phyloP scores from a whole-genome alignment of 2,888 invertebrate species.

The Nemotelus pantherinus region DNA sequence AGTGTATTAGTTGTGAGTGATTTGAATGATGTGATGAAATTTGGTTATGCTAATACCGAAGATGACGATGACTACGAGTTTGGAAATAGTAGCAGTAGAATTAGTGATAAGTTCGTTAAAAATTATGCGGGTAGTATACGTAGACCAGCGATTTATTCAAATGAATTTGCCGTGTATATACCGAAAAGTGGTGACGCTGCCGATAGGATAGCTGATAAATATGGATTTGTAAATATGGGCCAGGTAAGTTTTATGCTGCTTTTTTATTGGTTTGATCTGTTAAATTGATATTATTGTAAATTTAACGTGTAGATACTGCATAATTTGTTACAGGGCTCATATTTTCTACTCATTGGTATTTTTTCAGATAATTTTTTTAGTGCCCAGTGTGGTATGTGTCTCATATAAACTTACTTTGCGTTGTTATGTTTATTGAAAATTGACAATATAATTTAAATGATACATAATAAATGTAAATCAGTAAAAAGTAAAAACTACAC shows the following conservation, averaged over 20 bases:
- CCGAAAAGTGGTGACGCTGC: constrained; percentile 78
- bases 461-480: too few species aligned
- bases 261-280: neutral
- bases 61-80: constrained; percentile 30
- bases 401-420: too few species aligned
- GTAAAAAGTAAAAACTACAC: too few species aligned
- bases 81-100: neutral
- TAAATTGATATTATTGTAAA: constrained; percentile 23
- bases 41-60: constrained; percentile 31
- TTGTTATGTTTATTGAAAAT: too few species aligned
- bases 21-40: constrained; percentile 41
- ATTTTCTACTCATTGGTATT: too few species aligned
- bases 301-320: too few species aligned
- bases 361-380: too few species aligned
- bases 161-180: constrained; percentile 88
- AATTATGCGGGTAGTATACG: constrained; percentile 45
- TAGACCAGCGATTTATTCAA: constrained; percentile 71
- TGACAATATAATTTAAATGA: too few species aligned
- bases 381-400: too few species aligned
- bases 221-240: constrained; percentile 88
- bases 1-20: constrained; percentile 49
- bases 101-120: neutral
- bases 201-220: constrained; percentile 79
- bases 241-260: constrained; percentile 73
- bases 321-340: too few species aligned